Percentiles rank a stretch among this genome's conserved stretches.
Evolutionary conservation across 2,888 invertebrate species (phyloP).

Genomic region (Drosophila mercatorum): DNA sequence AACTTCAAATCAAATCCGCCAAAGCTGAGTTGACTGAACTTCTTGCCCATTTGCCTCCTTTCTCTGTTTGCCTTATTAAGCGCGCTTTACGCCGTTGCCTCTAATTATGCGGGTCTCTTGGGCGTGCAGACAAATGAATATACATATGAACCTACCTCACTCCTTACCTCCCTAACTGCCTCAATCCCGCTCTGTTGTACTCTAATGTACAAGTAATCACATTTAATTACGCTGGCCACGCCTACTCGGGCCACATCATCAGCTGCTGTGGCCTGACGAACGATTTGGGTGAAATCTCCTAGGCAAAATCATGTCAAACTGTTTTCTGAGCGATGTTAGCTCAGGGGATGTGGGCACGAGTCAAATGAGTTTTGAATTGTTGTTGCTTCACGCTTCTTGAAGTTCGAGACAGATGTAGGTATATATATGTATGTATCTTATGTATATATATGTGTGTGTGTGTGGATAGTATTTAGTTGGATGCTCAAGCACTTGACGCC

Average conservation of each 20-base stretch:
- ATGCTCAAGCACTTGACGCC: constrained; percentile 46
- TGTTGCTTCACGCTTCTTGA: constrained; percentile 42
- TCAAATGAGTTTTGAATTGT: constrained; percentile 60
- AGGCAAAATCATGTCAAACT: constrained; percentile 60
- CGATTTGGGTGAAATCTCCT: constrained; percentile 52
- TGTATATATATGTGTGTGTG: not conserved
- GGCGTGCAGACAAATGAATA: constrained; percentile 25
- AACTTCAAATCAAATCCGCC: constrained; percentile 11
- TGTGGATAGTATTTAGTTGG: constrained; percentile 4
- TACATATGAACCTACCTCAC: constrained; percentile 15
- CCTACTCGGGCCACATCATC: constrained; percentile 40
- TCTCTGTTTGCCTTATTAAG: constrained; percentile 52
- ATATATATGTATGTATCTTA: not conserved
- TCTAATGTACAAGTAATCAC: constrained; percentile 68
- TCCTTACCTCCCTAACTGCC: constrained; percentile 1
- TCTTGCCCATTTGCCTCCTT: constrained; percentile 41
- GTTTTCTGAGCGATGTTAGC: constrained; percentile 57
- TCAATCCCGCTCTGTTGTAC: constrained; percentile 4
- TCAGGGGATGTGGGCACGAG: constrained; percentile 28
- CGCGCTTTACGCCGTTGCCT: constrained; percentile 14
- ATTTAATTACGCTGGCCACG: constrained; percentile 66
- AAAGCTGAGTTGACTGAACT: constrained; percentile 70
- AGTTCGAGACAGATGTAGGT: not conserved
- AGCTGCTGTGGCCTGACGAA: constrained; percentile 15
- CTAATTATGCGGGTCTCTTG: constrained; percentile 51